Evolutionary conservation across 2,888 invertebrate species (phyloP), one percentile per base, ranked within the genome.

Genomic region (Polia nebulosa): DNA sequence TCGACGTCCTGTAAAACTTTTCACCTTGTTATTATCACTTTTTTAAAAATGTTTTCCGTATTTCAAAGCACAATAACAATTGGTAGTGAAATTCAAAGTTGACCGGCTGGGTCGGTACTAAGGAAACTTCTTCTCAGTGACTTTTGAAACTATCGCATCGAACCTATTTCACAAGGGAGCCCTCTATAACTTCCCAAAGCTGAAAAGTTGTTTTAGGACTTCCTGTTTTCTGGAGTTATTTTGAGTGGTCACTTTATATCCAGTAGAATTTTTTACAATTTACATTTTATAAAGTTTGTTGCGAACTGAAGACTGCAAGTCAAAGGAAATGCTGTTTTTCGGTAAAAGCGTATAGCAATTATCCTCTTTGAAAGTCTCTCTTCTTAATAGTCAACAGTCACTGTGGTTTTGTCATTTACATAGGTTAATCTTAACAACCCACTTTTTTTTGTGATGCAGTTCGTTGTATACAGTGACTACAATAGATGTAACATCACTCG

Each of bases 61-160:
- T 81, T 87, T 83, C 72, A 63, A 66, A 76, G 72, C 78, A 90
- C 87, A 89, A 89, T 87, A 85, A 84, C 86, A 86, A 88, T 86
- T 85, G 79, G 81, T 76, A 80, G 81, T 79, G 74, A 74, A 82
- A 82, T 82, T 78, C 70, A 58, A n/a, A 83, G 81, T 85, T 76
- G 70, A 81, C 78, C 74, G 81, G 78, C 83, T 67, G 32, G 45
- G 85, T 83, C 78, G 77, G 76, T 79, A 45, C 59, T 82, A 77
- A 74, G 69, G 67, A 81, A 89, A 90, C 85, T 92, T 90, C 78
- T 73, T 76, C 80, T 53, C 22, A 87, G 86, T 87, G 85, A 87
- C 87, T 88, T 87, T 83, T 75, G 84, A 87, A 90, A 90, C 92
- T 91, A 90, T 90, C 83, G 85, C 85, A 90, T 90, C 87, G 85